These are phyloP conservation scores for Sepiola atlantica DNA, from an alignment of 2,888 invertebrate genomes.

Conservation along the genomic window DNA sequence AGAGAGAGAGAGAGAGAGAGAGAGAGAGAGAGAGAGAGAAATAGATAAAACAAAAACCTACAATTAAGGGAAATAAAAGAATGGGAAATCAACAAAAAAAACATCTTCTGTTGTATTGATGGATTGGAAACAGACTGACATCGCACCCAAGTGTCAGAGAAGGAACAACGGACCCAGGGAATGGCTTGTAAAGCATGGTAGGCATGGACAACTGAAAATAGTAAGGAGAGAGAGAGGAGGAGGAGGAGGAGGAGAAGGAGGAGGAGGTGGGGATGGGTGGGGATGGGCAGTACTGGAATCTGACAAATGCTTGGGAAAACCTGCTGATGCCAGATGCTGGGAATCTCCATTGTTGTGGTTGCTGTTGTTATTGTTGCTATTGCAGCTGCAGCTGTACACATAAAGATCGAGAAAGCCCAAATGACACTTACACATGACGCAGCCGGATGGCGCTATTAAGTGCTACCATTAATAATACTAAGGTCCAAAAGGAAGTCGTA, in stretches of 20 bases:
- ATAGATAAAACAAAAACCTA: too few species aligned
- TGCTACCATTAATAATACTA: background rate
- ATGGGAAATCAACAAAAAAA: too few species aligned
- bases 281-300: background rate
- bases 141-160: background rate
- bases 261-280: background rate
- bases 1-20: too few species aligned
- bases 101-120: background rate
- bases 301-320: conserved; percentile 10
- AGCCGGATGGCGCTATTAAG: background rate
- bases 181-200: background rate
- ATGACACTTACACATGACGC: background rate
- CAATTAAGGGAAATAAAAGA: too few species aligned
- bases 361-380: background rate
- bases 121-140: background rate
- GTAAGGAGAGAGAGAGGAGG: background rate
- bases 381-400: background rate
- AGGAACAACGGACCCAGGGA: background rate
- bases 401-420: background rate
- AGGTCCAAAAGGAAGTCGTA: background rate
- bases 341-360: background rate
- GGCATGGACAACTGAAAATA: background rate
- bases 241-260: too few species aligned
- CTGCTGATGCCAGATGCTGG: conserved; percentile 1
- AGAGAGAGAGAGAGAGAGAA: too few species aligned